A percentile compares a stretch with the other conserved stretches of the same genome.
Evolutionary conservation across 2,888 invertebrate genomes (phyloP).

Genomic region (Agrochola circellaris): DNA sequence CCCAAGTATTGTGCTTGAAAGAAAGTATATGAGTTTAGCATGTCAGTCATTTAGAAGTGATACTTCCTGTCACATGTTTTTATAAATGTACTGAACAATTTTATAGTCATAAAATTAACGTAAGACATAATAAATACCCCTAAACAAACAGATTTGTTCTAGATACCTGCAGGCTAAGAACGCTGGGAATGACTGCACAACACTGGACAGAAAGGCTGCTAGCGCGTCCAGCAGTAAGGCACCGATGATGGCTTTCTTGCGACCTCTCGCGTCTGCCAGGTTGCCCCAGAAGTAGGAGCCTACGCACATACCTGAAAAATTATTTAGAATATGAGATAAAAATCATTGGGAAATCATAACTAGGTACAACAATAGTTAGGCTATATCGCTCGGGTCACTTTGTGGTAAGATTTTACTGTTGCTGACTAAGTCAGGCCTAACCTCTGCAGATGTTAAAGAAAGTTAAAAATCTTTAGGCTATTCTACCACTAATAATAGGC

Average conservation of each 20-base stretch:
- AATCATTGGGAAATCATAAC: background rate
- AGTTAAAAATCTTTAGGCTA: too few species aligned
- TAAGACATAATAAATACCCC: background rate
- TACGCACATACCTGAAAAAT: conserved; percentile 91
- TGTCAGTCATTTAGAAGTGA: background rate
- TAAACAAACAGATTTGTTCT: conserved; percentile 18
- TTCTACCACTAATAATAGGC: too few species aligned
- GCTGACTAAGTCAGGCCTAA: too few species aligned
- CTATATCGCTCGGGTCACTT: too few species aligned
- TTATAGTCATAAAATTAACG: background rate
- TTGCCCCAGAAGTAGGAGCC: conserved; percentile 94
- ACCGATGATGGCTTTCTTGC: conserved; percentile 92
- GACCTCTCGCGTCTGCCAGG: conserved; percentile 92
- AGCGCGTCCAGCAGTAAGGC: conserved; percentile 91
- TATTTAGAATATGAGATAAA: background rate
- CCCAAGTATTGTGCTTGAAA: background rate
- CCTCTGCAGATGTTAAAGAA: too few species aligned
- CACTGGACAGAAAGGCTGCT: conserved; percentile 90
- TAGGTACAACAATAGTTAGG: too few species aligned
- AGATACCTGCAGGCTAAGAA: conserved; percentile 91
- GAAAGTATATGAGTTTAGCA: too few species aligned
- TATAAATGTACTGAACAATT: too few species aligned
- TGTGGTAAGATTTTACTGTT: too few species aligned
- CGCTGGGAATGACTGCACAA: conserved; percentile 90
- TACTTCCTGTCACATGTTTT: background rate